These are phyloP conservation scores for Enteromius trimaculatus DNA, from an alignment of 2,797 vertebrate species.

Conservation along the genomic window DNA sequence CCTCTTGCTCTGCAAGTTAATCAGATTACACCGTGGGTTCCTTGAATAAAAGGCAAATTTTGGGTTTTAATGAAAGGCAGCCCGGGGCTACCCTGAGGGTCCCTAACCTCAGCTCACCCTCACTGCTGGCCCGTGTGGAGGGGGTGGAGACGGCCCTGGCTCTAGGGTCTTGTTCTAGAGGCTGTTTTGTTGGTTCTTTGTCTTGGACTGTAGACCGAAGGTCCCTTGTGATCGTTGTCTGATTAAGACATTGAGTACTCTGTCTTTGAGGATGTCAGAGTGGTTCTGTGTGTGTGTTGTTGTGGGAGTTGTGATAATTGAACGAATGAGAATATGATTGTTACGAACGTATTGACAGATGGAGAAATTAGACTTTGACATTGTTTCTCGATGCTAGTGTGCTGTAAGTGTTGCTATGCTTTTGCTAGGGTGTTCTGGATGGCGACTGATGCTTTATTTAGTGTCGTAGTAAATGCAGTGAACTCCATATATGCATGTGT, in stretches of 20 bases:
- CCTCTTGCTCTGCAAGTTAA: conserved; percentile 48
- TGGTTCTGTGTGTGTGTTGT: conserved; percentile 22
- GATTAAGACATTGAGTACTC: conserved; percentile 50
- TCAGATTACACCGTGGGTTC: conserved; percentile 57
- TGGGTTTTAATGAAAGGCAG: conserved; percentile 62
- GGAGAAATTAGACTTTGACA: not conserved
- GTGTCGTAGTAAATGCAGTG: not conserved
- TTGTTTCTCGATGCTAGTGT: not conserved
- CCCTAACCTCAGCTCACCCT: conserved; percentile 50
- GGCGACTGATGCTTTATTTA: not conserved
- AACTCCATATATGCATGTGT: not conserved
- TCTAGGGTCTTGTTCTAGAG: conserved; percentile 38
- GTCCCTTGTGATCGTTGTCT: conserved; percentile 30
- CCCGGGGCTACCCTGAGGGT: conserved; percentile 58
- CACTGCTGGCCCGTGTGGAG: conserved; percentile 19
- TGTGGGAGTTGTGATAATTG: not conserved
- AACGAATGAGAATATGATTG: not conserved
- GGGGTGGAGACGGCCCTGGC: conserved; percentile 1
- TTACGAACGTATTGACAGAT: not conserved
- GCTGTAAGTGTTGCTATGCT: not conserved
- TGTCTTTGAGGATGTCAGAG: conserved; percentile 23
- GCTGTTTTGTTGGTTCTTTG: conserved; percentile 40
- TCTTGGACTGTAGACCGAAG: not conserved
- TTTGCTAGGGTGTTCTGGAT: not conserved
- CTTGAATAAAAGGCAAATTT: conserved; percentile 50